Conservation (phyloP, 2,113 vertebrate genomes). For the Cyanistes caeruleus region DNA sequence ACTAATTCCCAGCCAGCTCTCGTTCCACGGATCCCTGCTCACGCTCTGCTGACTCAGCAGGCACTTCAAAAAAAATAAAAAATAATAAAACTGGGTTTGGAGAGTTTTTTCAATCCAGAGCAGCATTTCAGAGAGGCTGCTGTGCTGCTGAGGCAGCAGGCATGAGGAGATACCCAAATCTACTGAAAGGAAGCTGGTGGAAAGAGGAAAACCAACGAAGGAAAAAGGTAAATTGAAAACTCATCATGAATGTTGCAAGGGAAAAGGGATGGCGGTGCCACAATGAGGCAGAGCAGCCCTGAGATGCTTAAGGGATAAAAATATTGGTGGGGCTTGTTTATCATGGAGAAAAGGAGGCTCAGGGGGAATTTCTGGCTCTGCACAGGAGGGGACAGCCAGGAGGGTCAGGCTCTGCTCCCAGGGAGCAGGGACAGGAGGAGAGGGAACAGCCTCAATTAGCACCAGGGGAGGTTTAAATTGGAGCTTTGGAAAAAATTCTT, state of each 20-base stretch:
- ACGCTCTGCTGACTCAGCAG: neutral
- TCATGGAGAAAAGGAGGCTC: neutral
- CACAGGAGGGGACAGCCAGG: neutral
- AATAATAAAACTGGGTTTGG: neutral
- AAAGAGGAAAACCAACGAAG: neutral
- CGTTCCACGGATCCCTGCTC: neutral
- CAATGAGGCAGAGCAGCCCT: neutral
- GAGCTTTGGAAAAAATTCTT: neutral
- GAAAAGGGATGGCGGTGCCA: neutral
- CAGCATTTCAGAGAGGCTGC: neutral
- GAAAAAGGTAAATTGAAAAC: neutral
- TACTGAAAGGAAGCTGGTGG: neutral
- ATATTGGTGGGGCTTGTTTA: neutral
- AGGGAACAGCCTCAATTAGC: accelerated
- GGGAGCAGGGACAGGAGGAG: accelerated
- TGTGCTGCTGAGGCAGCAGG: neutral
- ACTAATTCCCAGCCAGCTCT: neutral
- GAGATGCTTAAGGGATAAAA: neutral
- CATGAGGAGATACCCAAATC: neutral
- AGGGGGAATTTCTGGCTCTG: accelerated
- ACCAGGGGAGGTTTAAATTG: accelerated
- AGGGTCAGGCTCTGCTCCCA: no score
- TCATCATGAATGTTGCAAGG: accelerated
- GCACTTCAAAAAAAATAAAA: neutral
- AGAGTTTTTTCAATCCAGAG: neutral